These are phyloP conservation scores for Cyanoliseus patagonus DNA, from an alignment of 2,113 vertebrate species.

Conservation along the genomic window DNA sequence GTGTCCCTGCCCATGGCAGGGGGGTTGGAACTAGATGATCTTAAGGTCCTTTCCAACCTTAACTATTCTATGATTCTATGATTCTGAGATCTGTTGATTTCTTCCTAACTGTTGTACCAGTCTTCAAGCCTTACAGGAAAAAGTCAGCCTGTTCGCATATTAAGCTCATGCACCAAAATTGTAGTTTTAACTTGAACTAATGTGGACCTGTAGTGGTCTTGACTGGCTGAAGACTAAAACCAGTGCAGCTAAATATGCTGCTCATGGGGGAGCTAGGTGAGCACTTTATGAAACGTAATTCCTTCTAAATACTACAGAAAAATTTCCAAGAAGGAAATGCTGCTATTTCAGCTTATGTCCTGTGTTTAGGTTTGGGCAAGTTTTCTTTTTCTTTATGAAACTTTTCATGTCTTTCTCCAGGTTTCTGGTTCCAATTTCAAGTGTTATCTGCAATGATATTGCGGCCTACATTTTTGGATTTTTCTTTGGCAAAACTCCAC, in stretches of 20 bases:
- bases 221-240: not conserved
- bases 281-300: not conserved
- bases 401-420: constrained; percentile 67
- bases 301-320: not conserved
- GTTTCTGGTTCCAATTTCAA: constrained; percentile 97
- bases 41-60: too few relatives aligned
- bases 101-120: not conserved
- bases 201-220: not conserved
- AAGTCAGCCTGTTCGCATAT: not conserved
- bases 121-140: not conserved
- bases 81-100: not conserved
- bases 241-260: not conserved
- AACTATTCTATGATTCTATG: too few relatives aligned
- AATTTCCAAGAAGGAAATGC: not conserved
- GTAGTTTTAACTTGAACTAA: not conserved
- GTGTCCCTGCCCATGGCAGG: too few relatives aligned
- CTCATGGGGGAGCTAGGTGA: not conserved
- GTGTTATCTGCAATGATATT: constrained; percentile 98
- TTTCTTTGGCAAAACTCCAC: constrained; percentile 96
- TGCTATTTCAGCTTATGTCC: not conserved
- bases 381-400: not conserved
- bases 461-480: constrained; percentile 97
- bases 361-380: not conserved
- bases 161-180: not conserved
- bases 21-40: too few relatives aligned